A percentile compares a stretch with the other conserved stretches of the same genome.
Conservation (phyloP, 2,797 vertebrate species). For the Gymnothorax javanicus region DNA sequence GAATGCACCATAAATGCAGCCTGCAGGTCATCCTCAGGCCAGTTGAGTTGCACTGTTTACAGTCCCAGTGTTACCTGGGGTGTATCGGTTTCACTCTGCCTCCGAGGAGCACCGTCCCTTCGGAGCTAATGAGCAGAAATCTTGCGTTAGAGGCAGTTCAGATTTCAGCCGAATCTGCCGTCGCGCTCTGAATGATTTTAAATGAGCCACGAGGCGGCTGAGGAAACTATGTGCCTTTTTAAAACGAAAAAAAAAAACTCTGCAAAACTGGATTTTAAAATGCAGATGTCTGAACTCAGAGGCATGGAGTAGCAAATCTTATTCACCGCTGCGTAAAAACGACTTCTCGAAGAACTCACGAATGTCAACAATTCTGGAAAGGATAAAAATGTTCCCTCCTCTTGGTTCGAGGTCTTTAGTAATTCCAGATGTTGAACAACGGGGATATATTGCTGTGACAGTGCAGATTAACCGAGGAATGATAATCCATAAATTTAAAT, state of each 20-base stretch:
- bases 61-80: not conserved
- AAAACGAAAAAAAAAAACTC: not conserved
- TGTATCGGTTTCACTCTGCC: not conserved
- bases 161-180: not conserved
- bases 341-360: not conserved
- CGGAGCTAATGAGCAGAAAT: not conserved
- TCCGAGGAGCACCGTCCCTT: not conserved
- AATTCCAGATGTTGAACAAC: not conserved
- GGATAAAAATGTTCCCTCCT: not conserved
- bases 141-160: not conserved
- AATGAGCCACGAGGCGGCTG: not conserved
- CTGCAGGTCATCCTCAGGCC: not conserved
- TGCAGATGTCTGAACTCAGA: not conserved
- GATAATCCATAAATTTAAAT: not conserved
- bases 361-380: not conserved
- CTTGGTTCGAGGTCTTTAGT: not conserved
- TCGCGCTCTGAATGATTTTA: not conserved
- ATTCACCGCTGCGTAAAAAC: not conserved
- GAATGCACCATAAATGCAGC: not conserved
- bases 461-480: not conserved
- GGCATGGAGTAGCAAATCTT: not conserved
- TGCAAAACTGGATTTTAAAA: not conserved
- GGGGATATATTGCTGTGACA: not conserved
- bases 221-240: not conserved
- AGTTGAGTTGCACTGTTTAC: not conserved